Base-by-base conservation (phyloP, 2,888 invertebrate species). In the Athrips mouffetella region DNA sequence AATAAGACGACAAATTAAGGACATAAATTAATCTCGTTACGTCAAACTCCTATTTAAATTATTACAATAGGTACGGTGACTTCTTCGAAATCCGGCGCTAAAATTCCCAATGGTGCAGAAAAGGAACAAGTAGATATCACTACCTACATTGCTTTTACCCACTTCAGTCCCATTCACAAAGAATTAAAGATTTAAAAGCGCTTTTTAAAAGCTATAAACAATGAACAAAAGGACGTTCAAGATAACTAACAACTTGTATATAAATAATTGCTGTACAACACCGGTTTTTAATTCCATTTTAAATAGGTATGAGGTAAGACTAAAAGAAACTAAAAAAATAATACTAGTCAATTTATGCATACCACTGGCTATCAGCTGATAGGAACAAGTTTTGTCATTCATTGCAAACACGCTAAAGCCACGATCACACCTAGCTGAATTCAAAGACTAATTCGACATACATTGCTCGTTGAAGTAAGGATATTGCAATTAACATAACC, bases 301-400 rank as follows among this genome's bases (percentile, higher is more conserved):
- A 62, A 55, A 65, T 68, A 56, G 60, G 48, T 72, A 76, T 76
- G 78, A 78, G 77, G 78, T 76, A 80, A 77, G 75, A 69, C 71
- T 66, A 54, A 21, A n/a, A n/a, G n/a, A 4, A n/a, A 35, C 10
- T 18, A 46, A 37, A 30, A 63, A 68, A 65, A 74, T 65, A 63
- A 67, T 66, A 51, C 58, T 54, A 56, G 57, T 60, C 60, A 65
- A 77, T 74, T 70, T 74, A 80, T 81, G 76, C 82, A 77, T 76
- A 67, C 73, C 73, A 61, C 57, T 52, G n/a, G 60, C 59, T 63
- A 80, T 85, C 86, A 86, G 87, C 85, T 87, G 87, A 84, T 80
- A 65, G 54, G 70, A 76, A 83, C 79, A 59, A 62, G 80, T 82
- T 79, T 78, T 55, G 49, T 50, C 62, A 31, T 31, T 31, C 20